These are phyloP conservation scores for Corydoras sp. DNA, from an alignment of 2,113 vertebrate genomes.

Conservation along the genomic window DNA sequence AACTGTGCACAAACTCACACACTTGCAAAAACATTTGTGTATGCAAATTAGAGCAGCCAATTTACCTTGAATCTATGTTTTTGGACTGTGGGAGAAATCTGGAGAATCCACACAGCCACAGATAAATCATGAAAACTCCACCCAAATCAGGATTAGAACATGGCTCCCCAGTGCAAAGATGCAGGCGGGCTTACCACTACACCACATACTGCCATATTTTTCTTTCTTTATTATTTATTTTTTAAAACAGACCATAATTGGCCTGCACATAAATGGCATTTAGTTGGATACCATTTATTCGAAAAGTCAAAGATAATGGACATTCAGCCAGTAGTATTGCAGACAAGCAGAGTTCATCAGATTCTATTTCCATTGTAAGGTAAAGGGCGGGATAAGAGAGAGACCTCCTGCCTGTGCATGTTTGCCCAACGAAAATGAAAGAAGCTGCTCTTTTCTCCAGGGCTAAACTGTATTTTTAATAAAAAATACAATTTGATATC, in stretches of 20 bases:
- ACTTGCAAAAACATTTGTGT: too few relatives aligned
- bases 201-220: too few relatives aligned
- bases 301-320: neutral
- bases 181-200: too few relatives aligned
- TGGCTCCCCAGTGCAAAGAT: too few relatives aligned
- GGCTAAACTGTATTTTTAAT: conserved; percentile 68
- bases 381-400: conserved; percentile 61
- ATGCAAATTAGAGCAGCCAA: too few relatives aligned
- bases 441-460: conserved; percentile 62
- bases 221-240: neutral
- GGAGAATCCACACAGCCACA: too few relatives aligned
- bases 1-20: too few relatives aligned
- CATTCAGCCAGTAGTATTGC: conserved; percentile 26
- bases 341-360: conserved; percentile 57
- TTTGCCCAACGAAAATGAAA: conserved; percentile 67
- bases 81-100: too few relatives aligned
- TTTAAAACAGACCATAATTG: neutral
- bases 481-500: conserved; percentile 60
- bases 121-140: too few relatives aligned
- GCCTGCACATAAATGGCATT: neutral
- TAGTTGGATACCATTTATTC: neutral
- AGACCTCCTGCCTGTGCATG: conserved; percentile 63
- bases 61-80: too few relatives aligned
- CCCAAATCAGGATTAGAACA: too few relatives aligned
- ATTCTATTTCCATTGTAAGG: conserved; percentile 61